phyloP scores from a whole-genome alignment of 1,140 invertebrate genomes.

The Drosophila bocki region DNA sequence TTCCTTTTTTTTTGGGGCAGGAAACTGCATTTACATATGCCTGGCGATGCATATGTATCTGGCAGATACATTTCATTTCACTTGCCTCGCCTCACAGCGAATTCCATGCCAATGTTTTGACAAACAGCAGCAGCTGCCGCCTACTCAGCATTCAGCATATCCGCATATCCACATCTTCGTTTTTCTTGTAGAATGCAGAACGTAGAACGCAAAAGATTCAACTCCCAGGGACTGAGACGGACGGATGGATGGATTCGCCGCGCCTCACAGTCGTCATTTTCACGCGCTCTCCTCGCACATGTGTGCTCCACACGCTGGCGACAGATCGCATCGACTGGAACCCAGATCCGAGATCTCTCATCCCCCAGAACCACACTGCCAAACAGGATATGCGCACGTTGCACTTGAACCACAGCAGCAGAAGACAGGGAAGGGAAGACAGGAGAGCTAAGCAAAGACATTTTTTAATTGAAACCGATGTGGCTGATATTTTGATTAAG shows the following conservation, averaged over 20 bases:
- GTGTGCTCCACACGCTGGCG: slow-evolving; percentile 56
- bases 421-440: slow-evolving; percentile 1
- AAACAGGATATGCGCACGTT: slow-evolving; percentile 60
- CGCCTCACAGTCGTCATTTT: slow-evolving; percentile 51
- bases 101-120: slow-evolving; percentile 62
- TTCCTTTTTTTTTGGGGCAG: slow-evolving; percentile 17
- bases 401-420: slow-evolving; percentile 33
- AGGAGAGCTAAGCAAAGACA: slow-evolving; percentile 11
- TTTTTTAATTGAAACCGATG: slow-evolving; percentile 13
- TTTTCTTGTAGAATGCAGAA: slow-evolving; percentile 2
- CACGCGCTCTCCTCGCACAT: slow-evolving; percentile 56
- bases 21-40: slow-evolving; percentile 57
- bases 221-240: slow-evolving; percentile 9
- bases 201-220: slow-evolving; percentile 6
- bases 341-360: neutral
- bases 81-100: slow-evolving; percentile 47
- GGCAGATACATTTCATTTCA: slow-evolving; percentile 65
- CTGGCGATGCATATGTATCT: slow-evolving; percentile 46
- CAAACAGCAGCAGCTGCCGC: slow-evolving; percentile 65
- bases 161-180: slow-evolving; percentile 29
- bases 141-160: slow-evolving; percentile 61
- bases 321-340: slow-evolving; percentile 47
- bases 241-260: slow-evolving; percentile 26
- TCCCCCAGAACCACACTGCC: neutral
- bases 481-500: slow-evolving; percentile 31